Conservation (phyloP, 2,113 vertebrate species). For the Entomyzon cyanotis region DNA sequence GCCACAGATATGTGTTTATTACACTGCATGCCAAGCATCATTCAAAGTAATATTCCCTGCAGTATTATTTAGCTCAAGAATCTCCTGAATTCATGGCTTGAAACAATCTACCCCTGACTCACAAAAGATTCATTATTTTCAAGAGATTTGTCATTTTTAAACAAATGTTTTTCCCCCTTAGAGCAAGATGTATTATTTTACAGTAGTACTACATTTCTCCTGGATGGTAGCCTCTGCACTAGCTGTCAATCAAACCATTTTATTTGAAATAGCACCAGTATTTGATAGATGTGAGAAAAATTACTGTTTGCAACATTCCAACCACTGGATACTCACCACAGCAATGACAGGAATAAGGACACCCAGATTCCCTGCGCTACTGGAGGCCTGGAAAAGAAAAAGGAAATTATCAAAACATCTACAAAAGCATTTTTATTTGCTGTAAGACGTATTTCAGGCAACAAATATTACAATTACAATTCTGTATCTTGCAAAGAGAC, state of each 20-base stretch:
- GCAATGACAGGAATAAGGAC: constrained; percentile 97
- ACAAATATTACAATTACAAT: not conserved
- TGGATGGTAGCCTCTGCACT: not conserved
- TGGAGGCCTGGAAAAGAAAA: constrained; percentile 84
- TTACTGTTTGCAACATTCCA: not conserved
- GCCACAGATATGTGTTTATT: not conserved
- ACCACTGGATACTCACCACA: constrained; percentile 83
- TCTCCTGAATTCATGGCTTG: not conserved
- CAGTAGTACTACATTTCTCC: not conserved
- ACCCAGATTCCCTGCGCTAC: constrained; percentile 94
- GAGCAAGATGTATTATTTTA: not conserved
- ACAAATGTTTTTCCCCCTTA: not conserved
- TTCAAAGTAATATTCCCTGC: not conserved
- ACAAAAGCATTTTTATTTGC: not conserved
- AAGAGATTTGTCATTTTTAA: not conserved
- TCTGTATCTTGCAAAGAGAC: not conserved
- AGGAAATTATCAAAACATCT: not conserved
- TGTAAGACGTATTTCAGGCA: not conserved
- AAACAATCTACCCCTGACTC: not conserved
- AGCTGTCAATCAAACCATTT: not conserved
- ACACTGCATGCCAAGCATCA: not conserved
- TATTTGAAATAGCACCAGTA: not conserved
- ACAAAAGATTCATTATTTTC: not conserved
- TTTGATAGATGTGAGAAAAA: not conserved
- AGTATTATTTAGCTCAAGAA: not conserved